These are phyloP conservation scores for Ooceraea biroi DNA, from an alignment of 1,140 invertebrate genomes.

Conservation along the genomic window DNA sequence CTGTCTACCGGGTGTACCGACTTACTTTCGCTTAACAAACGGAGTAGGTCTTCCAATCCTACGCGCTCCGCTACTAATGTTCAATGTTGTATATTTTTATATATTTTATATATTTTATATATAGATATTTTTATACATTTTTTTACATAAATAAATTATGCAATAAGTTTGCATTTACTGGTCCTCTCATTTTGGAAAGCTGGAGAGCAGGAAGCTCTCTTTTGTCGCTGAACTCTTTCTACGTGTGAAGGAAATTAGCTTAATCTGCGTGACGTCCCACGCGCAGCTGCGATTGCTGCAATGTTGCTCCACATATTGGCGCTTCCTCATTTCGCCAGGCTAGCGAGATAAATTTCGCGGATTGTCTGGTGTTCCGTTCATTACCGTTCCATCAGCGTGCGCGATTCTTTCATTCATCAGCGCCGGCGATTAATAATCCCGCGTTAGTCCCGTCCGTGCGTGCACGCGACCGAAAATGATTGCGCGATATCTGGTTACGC, in stretches of 20 bases:
- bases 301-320: too few relatives aligned
- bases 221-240: too few relatives aligned
- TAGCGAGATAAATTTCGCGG: not conserved
- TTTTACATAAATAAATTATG: too few relatives aligned
- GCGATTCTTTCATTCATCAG: not conserved
- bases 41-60: not conserved
- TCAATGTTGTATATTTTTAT: too few relatives aligned
- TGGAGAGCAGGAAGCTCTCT: too few relatives aligned
- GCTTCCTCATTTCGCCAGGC: too few relatives aligned
- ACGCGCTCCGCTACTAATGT: too few relatives aligned
- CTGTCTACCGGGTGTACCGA: slow-evolving; percentile 7
- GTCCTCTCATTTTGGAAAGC: too few relatives aligned
- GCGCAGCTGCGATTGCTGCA: not conserved
- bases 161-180: too few relatives aligned
- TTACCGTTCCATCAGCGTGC: not conserved
- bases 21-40: slow-evolving; percentile 14
- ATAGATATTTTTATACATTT: slow-evolving; percentile 1
- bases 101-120: slow-evolving; percentile 17
- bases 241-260: not conserved
- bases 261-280: not conserved
- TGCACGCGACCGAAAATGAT: slow-evolving; percentile 13
- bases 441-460: not conserved
- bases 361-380: not conserved
- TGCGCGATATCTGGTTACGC: slow-evolving; percentile 9
- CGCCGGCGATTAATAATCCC: not conserved